Base-by-base conservation (phyloP, 1,140 invertebrate species). In the Drosophila punjabiensis region DNA sequence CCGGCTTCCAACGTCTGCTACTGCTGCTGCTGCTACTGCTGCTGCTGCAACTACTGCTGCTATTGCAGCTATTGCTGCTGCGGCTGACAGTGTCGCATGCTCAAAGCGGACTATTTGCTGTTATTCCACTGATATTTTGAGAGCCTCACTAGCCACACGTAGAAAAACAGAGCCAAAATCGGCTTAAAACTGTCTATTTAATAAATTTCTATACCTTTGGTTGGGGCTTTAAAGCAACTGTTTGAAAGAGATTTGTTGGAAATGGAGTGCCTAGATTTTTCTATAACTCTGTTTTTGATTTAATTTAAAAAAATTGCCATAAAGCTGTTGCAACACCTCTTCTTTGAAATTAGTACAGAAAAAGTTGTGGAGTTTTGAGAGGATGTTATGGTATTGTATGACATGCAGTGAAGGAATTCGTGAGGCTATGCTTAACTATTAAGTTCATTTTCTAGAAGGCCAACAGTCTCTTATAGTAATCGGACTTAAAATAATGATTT, bases 81-180 rank as follows among this genome's bases (percentile, higher is more conserved):
- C 69, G 73, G 85, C 84, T 88, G 84, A 88, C 84, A 88, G 85
- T 89, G 84, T 89, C 85, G 85, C 84, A 89, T 88, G 78, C 84
- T 89, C 85, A 89, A 89, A 84, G 85, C 85, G 85, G 79, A 85
- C 86, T 88, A 89, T 88, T 88, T 88, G 85, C 85, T 85, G 87
- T 88, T 88, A 88, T 88, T 89, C 85, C 85, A 88, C 74, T 90
- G 85, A 88, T 88, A 88, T 88, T 88, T 88, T 79, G 85, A 90
- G 86, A 85, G 85, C 70, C 74, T 79, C 63, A 62, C 76, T 60
- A 70, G 59, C 3, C 39, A 71, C 65, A 71, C 68, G 14, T 41
- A 37, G 20, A 56, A 47, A 24, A 50, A n/a, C 13, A 18, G n/a
- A 6, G 1, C 20, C 5, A 4, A 28, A 67, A 64, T 35, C 30